Evolutionary conservation across 2,888 invertebrate genomes (phyloP).

Genomic region (Craniophora ligustri): DNA sequence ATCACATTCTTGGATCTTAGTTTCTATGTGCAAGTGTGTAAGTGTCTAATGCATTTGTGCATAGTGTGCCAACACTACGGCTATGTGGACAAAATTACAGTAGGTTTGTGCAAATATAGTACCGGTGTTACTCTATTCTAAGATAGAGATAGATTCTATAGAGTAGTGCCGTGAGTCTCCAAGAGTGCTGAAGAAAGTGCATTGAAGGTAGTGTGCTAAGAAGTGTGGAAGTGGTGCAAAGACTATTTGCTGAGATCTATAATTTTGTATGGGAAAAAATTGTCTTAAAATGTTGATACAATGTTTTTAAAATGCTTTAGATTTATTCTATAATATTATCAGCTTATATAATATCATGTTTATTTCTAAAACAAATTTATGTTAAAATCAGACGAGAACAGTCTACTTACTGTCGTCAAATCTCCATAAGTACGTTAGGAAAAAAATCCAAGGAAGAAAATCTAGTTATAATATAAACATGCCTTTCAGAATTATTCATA

Average conservation of each 20-base stretch:
- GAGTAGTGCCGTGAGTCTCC: constrained; percentile 69
- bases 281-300: no score
- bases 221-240: constrained; percentile 85
- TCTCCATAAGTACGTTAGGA: background rate
- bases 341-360: constrained; percentile 2
- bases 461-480: constrained; percentile 30
- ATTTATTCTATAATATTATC: background rate
- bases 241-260: constrained; percentile 83
- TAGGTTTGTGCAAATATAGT: constrained; percentile 79
- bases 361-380: background rate
- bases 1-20: constrained; percentile 73
- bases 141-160: constrained; percentile 81
- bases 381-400: background rate
- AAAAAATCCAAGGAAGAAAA: background rate
- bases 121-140: constrained; percentile 79
- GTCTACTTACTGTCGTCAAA: constrained; percentile 14
- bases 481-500: constrained; percentile 11
- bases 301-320: background rate
- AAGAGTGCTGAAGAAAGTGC: constrained; percentile 82
- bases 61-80: constrained; percentile 77
- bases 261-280: constrained; percentile 57
- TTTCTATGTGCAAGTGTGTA: constrained; percentile 76
- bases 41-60: constrained; percentile 79
- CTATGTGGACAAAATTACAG: constrained; percentile 80
- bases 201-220: constrained; percentile 84